Conservation (phyloP, 2,888 invertebrate species). For the Apantesis nais region DNA sequence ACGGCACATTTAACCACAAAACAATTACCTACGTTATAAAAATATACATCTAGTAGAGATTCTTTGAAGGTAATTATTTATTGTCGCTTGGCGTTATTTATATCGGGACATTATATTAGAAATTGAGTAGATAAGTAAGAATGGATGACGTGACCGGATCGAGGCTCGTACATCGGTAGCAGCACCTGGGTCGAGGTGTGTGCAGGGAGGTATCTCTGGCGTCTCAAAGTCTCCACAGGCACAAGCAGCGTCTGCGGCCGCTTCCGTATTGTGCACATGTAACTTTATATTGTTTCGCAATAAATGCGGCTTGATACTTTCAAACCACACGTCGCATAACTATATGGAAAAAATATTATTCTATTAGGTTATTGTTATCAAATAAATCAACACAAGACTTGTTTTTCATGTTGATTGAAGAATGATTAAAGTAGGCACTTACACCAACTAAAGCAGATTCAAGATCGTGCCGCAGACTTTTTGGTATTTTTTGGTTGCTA, state of each 20-base stretch:
- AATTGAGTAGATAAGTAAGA: neutral
- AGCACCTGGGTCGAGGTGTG: constrained; percentile 80
- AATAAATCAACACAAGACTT: neutral
- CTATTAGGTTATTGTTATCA: neutral
- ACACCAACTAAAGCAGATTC: constrained; percentile 77
- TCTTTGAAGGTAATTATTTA: too few relatives aligned
- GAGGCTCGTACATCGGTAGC: constrained; percentile 74
- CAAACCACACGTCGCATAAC: constrained; percentile 82
- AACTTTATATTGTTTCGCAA: constrained; percentile 77
- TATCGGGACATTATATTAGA: neutral
- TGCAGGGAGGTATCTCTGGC: constrained; percentile 53
- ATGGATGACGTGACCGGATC: constrained; percentile 47
- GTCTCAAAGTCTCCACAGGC: constrained; percentile 57
- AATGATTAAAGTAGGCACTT: constrained; percentile 44
- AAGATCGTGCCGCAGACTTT: constrained; percentile 71
- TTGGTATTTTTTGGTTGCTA: constrained; percentile 67
- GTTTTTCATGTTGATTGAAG: neutral
- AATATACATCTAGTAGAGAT: neutral
- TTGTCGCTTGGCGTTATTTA: neutral
- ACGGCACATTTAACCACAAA: neutral
- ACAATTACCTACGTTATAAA: neutral
- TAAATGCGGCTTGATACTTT: constrained; percentile 78
- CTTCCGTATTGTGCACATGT: constrained; percentile 60
- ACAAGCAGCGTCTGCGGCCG: constrained; percentile 28
- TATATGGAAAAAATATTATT: constrained; percentile 46